These are phyloP conservation scores for Macrosteles quadrilineatus DNA, from an alignment of 1,140 invertebrate genomes.

Conservation along the genomic window DNA sequence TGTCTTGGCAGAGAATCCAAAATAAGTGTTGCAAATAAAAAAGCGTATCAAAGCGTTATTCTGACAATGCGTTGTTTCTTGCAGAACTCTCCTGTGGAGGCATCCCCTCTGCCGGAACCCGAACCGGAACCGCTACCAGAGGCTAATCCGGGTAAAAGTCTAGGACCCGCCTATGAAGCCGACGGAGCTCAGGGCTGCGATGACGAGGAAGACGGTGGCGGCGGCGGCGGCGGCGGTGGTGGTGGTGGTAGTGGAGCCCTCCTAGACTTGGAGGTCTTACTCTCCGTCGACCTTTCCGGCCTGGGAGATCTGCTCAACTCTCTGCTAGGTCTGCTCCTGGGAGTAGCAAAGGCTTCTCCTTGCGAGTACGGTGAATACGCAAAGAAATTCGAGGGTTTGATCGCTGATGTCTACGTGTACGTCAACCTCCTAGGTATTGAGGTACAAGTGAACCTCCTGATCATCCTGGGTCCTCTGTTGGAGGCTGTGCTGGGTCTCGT, in stretches of 20 bases:
- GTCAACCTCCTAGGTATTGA: conserved; percentile 1
- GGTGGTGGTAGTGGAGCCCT: background rate
- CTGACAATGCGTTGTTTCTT: too few relatives aligned
- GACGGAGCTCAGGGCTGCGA: background rate
- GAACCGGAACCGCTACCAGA: background rate
- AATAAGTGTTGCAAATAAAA: too few relatives aligned
- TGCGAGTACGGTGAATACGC: background rate
- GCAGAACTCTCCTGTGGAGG: background rate
- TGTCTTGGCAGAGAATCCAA: too few relatives aligned
- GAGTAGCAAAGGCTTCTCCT: background rate
- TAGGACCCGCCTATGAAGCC: background rate
- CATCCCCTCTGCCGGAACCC: background rate
- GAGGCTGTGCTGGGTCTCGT: background rate
- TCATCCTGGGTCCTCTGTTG: background rate
- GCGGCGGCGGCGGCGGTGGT: background rate
- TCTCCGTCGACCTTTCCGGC: background rate
- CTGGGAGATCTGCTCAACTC: background rate
- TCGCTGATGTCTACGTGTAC: background rate
- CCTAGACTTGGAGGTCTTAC: conserved; percentile 1
- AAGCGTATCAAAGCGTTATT: too few relatives aligned
- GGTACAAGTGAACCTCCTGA: background rate
- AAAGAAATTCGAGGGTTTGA: background rate
- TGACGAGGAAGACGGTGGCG: background rate
- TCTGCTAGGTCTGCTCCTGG: background rate
- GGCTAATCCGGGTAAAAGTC: background rate